These are phyloP conservation scores for Climacteris rufus DNA, from an alignment of 2,113 vertebrate species.

Conservation along the genomic window DNA sequence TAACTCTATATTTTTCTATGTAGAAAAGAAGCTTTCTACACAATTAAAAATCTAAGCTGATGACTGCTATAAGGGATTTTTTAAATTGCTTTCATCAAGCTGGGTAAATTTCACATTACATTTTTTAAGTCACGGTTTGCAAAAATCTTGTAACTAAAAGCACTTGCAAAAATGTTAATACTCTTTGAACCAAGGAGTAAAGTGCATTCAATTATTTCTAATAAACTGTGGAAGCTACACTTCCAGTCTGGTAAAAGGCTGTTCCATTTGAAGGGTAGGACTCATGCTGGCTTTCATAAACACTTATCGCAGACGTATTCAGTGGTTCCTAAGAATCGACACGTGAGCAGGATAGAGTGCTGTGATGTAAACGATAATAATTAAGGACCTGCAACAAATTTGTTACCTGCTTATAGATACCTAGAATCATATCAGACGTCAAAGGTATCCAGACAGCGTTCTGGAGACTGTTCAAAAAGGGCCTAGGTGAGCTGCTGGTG, in stretches of 20 bases:
- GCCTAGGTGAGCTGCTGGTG: neutral
- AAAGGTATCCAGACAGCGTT: neutral
- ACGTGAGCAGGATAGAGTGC: neutral
- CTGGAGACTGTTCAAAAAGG: neutral
- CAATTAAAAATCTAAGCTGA: neutral
- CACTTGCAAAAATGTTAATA: neutral
- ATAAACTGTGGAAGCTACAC: neutral
- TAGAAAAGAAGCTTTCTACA: neutral
- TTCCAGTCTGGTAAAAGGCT: neutral
- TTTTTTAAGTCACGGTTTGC: neutral
- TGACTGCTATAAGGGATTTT: neutral
- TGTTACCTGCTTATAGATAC: neutral
- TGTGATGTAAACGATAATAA: neutral
- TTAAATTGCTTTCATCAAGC: neutral
- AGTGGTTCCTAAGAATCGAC: neutral
- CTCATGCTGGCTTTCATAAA: neutral
- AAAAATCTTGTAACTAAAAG: neutral
- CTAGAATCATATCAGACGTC: neutral
- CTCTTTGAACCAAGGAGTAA: neutral
- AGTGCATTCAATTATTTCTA: neutral
- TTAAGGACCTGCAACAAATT: neutral
- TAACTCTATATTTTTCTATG: neutral
- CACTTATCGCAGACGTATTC: neutral
- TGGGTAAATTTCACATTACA: neutral
- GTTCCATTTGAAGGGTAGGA: neutral